Evolutionary conservation across 92 coral and sea anemone species (phyloP).

Genomic region (Paragorgia papillata): DNA sequence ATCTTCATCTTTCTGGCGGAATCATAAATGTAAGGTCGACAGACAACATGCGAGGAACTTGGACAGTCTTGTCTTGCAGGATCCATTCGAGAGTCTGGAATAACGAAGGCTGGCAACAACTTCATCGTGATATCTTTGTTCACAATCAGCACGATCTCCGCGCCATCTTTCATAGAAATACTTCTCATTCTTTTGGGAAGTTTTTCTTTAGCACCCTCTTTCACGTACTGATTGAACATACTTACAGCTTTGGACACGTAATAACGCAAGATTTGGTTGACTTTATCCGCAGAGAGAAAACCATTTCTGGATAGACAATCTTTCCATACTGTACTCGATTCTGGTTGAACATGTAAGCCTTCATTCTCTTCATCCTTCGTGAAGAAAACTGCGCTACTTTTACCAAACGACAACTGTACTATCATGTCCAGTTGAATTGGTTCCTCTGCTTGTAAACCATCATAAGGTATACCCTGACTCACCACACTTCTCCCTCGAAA

Average conservation of each 20-base stretch:
- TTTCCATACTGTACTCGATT: conserved; percentile 90
- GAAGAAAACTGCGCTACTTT: conserved; percentile 85
- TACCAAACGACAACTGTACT: conserved; percentile 91
- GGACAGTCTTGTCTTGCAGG: conserved; percentile 92
- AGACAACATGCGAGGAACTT: conserved; percentile 91
- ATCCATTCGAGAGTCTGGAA: conserved; percentile 90
- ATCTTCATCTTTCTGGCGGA: conserved; percentile 68
- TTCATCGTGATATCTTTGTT: conserved; percentile 91
- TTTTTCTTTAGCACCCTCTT: conserved; percentile 72
- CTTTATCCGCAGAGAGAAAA: conserved; percentile 88
- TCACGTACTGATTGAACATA: conserved; percentile 78
- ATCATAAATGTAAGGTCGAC: conserved; percentile 57
- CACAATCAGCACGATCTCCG: conserved; percentile 76
- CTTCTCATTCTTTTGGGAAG: conserved; percentile 83
- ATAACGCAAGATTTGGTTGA: conserved; percentile 79
- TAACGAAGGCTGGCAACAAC: conserved; percentile 91
- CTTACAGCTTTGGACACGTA: conserved; percentile 93
- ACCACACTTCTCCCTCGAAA: conserved; percentile 94
- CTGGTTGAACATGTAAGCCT: conserved; percentile 85
- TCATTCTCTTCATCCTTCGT: conserved; percentile 80
- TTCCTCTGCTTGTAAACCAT: conserved; percentile 97
- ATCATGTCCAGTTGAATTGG: conserved; percentile 91
- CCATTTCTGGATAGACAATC: conserved; percentile 95
- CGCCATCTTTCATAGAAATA: conserved; percentile 82
- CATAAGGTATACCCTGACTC: conserved; percentile 96